These are phyloP conservation scores for Phodopus roborovskii DNA, from an alignment of 2,113 vertebrate species.

Conservation along the genomic window DNA sequence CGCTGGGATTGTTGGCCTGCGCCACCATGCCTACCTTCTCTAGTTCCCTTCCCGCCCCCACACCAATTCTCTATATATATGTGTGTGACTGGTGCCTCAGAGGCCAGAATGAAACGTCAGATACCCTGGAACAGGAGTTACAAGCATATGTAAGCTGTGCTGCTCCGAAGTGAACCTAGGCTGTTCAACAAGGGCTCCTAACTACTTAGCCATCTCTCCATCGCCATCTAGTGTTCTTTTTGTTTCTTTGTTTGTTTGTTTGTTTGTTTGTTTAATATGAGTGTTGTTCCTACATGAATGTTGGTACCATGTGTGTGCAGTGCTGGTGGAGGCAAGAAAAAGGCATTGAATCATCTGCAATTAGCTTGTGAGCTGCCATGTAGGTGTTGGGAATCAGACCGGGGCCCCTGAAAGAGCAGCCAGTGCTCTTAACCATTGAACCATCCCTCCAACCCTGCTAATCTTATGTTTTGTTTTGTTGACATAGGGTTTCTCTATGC, in stretches of 20 bases:
- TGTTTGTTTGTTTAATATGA: not conserved
- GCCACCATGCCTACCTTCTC: not conserved
- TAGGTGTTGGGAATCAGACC: not conserved
- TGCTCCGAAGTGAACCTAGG: no score
- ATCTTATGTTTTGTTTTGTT: not conserved
- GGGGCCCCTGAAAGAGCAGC: not conserved
- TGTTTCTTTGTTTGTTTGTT: not conserved
- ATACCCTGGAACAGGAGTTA: not conserved
- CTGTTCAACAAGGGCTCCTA: not conserved
- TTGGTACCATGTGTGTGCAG: not conserved
- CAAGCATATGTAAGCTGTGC: not conserved
- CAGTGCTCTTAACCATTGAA: not conserved
- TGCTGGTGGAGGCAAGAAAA: not conserved
- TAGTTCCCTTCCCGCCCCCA: not conserved
- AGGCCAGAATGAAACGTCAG: not conserved
- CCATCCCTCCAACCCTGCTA: not conserved
- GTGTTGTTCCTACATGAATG: not conserved
- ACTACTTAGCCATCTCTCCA: not conserved
- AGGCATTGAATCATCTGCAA: not conserved
- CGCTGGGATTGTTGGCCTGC: not conserved
- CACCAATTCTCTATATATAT: not conserved
- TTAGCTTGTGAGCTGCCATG: not conserved
- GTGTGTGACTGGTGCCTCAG: not conserved
- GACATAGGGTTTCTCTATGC: not conserved
- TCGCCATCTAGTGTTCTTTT: not conserved